These are phyloP conservation scores for Epinephelus lanceolatus DNA, from an alignment of 2,113 vertebrate genomes.

Conservation along the genomic window DNA sequence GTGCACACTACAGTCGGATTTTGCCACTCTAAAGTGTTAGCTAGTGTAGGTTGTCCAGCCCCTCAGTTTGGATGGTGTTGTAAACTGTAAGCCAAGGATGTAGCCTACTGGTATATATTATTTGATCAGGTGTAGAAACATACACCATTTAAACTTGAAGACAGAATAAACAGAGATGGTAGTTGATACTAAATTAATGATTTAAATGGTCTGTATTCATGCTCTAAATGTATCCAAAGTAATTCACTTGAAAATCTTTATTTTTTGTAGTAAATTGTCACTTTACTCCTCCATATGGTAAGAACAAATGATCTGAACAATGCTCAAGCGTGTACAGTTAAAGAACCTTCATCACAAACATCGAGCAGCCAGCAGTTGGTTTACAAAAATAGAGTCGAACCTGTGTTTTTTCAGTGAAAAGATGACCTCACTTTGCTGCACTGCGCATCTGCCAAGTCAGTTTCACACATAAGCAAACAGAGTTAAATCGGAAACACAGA, in stretches of 20 bases:
- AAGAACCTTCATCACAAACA: not conserved
- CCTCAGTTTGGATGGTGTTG: not conserved
- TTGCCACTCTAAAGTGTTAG: conserved; percentile 19
- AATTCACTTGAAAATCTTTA: not conserved
- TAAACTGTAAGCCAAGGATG: not conserved
- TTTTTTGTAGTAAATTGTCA: not conserved
- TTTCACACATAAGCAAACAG: conserved; percentile 1
- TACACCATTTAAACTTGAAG: not conserved
- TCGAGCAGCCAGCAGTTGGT: not conserved
- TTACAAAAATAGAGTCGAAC: not conserved
- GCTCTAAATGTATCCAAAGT: not conserved
- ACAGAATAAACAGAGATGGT: not conserved
- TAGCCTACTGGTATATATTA: no score
- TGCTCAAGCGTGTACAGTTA: not conserved
- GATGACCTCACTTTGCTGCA: not conserved
- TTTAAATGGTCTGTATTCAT: not conserved
- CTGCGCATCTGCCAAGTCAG: not conserved
- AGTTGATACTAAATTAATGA: not conserved
- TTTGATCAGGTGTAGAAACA: not conserved
- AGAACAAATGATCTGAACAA: not conserved
- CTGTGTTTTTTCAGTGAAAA: not conserved
- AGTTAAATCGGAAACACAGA: not conserved
- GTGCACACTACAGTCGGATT: conserved; percentile 35
- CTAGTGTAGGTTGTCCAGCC: not conserved
- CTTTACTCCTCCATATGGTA: not conserved